Base-by-base conservation (phyloP, 2,797 vertebrate genomes). In the Darevskia nairensis region DNA sequence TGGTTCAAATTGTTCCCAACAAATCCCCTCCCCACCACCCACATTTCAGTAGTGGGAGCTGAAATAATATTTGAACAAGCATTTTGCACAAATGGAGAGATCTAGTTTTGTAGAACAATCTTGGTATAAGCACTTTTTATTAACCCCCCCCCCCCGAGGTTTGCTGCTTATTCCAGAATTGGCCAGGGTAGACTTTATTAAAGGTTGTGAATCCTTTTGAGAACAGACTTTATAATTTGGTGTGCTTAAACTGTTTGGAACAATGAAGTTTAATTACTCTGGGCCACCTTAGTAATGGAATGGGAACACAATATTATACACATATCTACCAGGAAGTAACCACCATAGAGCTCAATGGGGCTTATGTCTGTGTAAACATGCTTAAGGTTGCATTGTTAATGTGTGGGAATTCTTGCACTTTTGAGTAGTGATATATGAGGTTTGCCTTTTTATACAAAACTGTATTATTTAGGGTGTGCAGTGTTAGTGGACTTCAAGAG, bases 1-100 rank as follows among this genome's bases (percentile, higher is more conserved):
- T 21, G 77, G 80, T 9, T 81, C 19, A 74, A 59, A 87, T 74
- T 61, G 69, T 81, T 80, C 39, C 35, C 85, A 87, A 19, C 32
- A 74, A 75, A 29, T 44, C 29, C 5, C 78, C 76, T 71, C 46
- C 15, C 86, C 78, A 61, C 46, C 80, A 82, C 78, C 35, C 25
- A 91, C 86, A 80, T 91, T 93, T 89, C 90, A 90, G 85, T 89
- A 89, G 91, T 86, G 90, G 92, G 91, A 92, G 90, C 88, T 92
- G 92, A 93, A 90, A 92, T 91, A 92, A 92, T 92, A 78, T 92
- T 90, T 90, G 91, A 94, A 86, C 91, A 89, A 94, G 91, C 90
- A 82, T 92, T 91, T 92, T 93, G 92, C 89, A 90, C 86, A 72
- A 93, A 89, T 92, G 86, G 90, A 21, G 88, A 91, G 87, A 68